Evolutionary conservation across 2,797 vertebrate species (phyloP), one percentile per base, ranked within the genome.

Genomic region (Paratrypauchen microcephalus): DNA sequence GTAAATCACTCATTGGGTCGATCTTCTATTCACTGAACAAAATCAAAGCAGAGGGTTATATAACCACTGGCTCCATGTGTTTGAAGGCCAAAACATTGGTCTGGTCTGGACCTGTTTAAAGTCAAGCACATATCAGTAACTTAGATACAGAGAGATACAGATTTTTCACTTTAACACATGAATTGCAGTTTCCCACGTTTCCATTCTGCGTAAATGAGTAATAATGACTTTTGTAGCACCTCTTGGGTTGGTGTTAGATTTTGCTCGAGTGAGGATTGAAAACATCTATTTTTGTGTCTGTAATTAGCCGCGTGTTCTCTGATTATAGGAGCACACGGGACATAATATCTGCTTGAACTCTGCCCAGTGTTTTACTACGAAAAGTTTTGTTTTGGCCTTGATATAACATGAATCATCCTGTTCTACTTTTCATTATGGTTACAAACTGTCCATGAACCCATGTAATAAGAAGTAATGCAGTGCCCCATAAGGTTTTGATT

Each of bases 231-330:
- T 3, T 13, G 18, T 26, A 24, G 36, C 62, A 50, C 32, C 24
- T 47, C 32, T 64, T 65, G 60, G 18, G n/a, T n/a, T n/a, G 2
- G 50, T 60, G 54, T 18, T 55, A 11, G 15, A 66, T 26, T 57
- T 12, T 6, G 15, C 1, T n/a, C 48, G n/a, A 45, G 60, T 12
- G n/a, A 61, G 8, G 18, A 21, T 52, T 19, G 30, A 64, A 68
- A 68, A 68, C 66, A 64, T 55, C 50, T 13, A 65, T 79, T 78
- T 54, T n/a, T 47, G 13, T 19, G 16, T 41, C 26, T 57, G n/a
- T 72, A 75, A 75, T 71, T 74, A 75, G 50, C 36, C 23, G 30
- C 28, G 54, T 28, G 19, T 73, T 65, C 65, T 26, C 15, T 39
- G 47, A 39, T 58, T 73, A 32, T 19, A 56, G 36, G n/a, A 54